These are phyloP conservation scores for Drosophila melanica DNA, from an alignment of 1,140 invertebrate species.

Conservation along the genomic window DNA sequence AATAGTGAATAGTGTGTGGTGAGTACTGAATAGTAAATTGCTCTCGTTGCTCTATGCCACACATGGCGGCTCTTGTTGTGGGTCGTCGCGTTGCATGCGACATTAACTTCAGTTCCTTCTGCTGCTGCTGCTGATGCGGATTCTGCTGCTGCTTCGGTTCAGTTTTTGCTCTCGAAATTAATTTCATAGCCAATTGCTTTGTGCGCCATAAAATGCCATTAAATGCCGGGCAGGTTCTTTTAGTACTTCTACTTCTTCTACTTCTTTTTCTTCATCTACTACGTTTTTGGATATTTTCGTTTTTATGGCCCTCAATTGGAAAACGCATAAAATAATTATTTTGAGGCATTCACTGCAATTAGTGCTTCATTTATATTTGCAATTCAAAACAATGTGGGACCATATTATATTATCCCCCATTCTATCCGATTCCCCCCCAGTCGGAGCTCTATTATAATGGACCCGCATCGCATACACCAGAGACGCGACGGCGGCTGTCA, in stretches of 20 bases:
- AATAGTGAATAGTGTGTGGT: slow-evolving; percentile 19
- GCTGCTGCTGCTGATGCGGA: slow-evolving; percentile 1
- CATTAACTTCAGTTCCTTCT: slow-evolving; percentile 77
- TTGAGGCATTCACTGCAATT: slow-evolving; percentile 66
- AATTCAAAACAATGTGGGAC: slow-evolving; percentile 78
- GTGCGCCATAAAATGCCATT: slow-evolving; percentile 68
- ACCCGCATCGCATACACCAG: slow-evolving; percentile 68
- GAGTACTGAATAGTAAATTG: slow-evolving; percentile 14
- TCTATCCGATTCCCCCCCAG: slow-evolving; percentile 20
- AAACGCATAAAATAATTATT: slow-evolving; percentile 39
- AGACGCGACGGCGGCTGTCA: slow-evolving; percentile 51
- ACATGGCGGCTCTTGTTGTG: slow-evolving; percentile 33
- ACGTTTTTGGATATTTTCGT: slow-evolving; percentile 22
- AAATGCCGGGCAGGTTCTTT: slow-evolving; percentile 37
- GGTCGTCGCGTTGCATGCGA: slow-evolving; percentile 66
- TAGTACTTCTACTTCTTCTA: not conserved
- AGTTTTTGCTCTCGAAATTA: slow-evolving; percentile 68
- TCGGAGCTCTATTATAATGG: slow-evolving; percentile 43
- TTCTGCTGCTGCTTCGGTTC: slow-evolving; percentile 5
- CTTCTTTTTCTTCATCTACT: slow-evolving; percentile 8
- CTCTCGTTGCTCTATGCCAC: slow-evolving; percentile 33
- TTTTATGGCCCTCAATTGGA: slow-evolving; percentile 70
- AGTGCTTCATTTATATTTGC: slow-evolving; percentile 80
- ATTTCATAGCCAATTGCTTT: slow-evolving; percentile 79
- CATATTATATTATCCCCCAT: slow-evolving; percentile 12